Conservation (phyloP, 2,888 invertebrate species). For the Hirtodrosophila duncani region DNA sequence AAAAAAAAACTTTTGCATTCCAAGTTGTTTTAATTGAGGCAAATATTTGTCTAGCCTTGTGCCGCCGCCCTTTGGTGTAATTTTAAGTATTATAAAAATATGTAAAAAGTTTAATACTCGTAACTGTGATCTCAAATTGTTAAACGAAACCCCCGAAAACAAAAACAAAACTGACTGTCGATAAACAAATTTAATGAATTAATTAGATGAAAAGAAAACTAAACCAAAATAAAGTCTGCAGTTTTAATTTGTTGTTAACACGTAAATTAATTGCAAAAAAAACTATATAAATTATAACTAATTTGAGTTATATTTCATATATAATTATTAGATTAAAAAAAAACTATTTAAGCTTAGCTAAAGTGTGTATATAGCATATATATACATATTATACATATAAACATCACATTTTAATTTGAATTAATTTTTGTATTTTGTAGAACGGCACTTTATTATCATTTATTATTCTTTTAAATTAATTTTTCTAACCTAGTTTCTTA, state of each 20-base stretch:
- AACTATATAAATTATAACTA: too few relatives aligned
- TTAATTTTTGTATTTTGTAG: conserved; percentile 64
- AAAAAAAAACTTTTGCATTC: conserved; percentile 65
- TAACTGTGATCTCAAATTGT: too few relatives aligned
- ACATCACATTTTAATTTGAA: conserved; percentile 13
- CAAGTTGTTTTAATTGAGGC: conserved; percentile 70
- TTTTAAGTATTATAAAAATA: conserved; percentile 51
- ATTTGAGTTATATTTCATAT: too few relatives aligned
- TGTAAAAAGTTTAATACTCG: conserved; percentile 14
- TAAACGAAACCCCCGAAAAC: conserved; percentile 5
- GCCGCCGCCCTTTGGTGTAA: conserved; percentile 68
- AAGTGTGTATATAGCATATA: conserved; percentile 29
- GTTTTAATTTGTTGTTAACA: conserved; percentile 58
- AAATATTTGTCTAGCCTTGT: conserved; percentile 57
- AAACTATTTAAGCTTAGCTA: too few relatives aligned
- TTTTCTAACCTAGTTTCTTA: not conserved
- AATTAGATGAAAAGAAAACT: conserved; percentile 50
- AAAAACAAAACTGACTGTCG: conserved; percentile 38
- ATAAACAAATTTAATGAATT: conserved; percentile 34
- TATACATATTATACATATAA: conserved; percentile 12
- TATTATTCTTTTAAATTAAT: not conserved
- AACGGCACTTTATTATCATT: conserved; percentile 56
- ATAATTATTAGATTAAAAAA: too few relatives aligned
- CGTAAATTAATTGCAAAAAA: conserved; percentile 27
- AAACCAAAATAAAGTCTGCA: conserved; percentile 68